A percentile compares a stretch with the other conserved stretches of the same genome.
These are phyloP conservation scores for Kryptolebias ocellatus DNA, from an alignment of 2,797 vertebrate genomes.

Conservation along the genomic window DNA sequence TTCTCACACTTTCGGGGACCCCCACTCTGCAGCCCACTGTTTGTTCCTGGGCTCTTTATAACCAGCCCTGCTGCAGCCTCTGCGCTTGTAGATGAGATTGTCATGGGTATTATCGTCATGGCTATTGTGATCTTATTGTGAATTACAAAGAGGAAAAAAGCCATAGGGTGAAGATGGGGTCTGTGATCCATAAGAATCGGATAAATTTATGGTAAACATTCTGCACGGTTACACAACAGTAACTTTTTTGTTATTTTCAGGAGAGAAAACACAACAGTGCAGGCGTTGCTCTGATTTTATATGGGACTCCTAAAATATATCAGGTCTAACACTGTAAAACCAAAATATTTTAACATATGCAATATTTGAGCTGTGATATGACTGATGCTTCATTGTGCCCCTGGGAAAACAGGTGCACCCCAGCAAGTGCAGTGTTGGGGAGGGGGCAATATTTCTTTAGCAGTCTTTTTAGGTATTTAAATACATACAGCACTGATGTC, in stretches of 20 bases:
- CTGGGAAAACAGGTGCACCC: conserved; percentile 8
- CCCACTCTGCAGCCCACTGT: conserved; percentile 50
- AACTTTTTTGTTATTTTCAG: conserved; percentile 13
- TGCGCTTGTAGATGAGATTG: conserved; percentile 70
- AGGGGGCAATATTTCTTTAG: not conserved
- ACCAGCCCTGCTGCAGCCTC: conserved; percentile 47
- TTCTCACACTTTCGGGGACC: conserved; percentile 68
- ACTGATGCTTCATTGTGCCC: conserved; percentile 1
- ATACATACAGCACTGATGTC: not conserved
- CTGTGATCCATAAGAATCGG: conserved; percentile 35
- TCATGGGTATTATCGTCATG: conserved; percentile 75
- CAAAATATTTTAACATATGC: conserved; percentile 11
- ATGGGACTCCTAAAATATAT: conserved; percentile 11
- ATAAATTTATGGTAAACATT: conserved; percentile 56
- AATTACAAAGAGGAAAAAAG: conserved; percentile 62
- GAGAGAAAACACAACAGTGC: not conserved
- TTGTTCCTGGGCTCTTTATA: conserved; percentile 66
- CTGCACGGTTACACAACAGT: conserved; percentile 21
- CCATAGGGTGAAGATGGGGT: conserved; percentile 45
- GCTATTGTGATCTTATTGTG: conserved; percentile 71
- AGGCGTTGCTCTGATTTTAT: conserved; percentile 2
- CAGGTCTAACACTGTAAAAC: conserved; percentile 4
- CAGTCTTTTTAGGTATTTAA: not conserved
- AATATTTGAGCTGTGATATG: conserved; percentile 1
- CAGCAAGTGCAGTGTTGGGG: not conserved